Evolutionary conservation across 2,888 invertebrate genomes (phyloP), one percentile per base, ranked within the genome.

Genomic region (Anticlea derivata): DNA sequence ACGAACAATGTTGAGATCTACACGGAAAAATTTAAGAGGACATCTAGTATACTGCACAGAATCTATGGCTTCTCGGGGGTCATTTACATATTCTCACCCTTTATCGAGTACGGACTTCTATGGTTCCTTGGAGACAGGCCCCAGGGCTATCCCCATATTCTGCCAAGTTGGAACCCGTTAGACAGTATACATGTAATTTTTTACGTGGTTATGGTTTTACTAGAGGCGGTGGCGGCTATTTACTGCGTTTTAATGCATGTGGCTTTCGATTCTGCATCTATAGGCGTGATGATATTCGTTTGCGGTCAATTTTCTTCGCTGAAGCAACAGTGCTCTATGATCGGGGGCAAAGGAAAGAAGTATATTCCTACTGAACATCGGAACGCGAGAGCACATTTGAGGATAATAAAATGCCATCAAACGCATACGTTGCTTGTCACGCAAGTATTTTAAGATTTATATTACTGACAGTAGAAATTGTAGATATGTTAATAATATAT

Each of bases 261-360:
- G 7, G 74, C 71, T 1, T 88, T 86, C 46, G 88, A 88, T 57
- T 50, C 78, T 17, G 69, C 74, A 1, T 64, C 70, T 5, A 67
- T 83, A 0, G 84, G 84, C 0, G 58, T 83, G 5, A 84, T 86
- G 78, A 78, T 84, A 43, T 84, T 84, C 41, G 55, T 77, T n/a
- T 75, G 80, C 35, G 86, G 85, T 0, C 85, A 86, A 55, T 85
- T 78, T 59, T 53, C 65, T 5, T 53, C 75, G 20, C 61, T 88
- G 2, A 71, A 73, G 3, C 50, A 70, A 3, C 73, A 73, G 43
- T 73, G 81, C 54, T 70, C 74, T 47, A 63, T 58, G 13, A 79
- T 87, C 29, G 86, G 73, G 0, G 83, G 84, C 0, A 67, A 50
- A 1, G 82, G 82, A 1, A 61, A 50, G 10, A 35, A 26, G 0